Evolutionary conservation across 2,113 vertebrate species (phyloP).

Genomic region (Pleuronectes platessa): DNA sequence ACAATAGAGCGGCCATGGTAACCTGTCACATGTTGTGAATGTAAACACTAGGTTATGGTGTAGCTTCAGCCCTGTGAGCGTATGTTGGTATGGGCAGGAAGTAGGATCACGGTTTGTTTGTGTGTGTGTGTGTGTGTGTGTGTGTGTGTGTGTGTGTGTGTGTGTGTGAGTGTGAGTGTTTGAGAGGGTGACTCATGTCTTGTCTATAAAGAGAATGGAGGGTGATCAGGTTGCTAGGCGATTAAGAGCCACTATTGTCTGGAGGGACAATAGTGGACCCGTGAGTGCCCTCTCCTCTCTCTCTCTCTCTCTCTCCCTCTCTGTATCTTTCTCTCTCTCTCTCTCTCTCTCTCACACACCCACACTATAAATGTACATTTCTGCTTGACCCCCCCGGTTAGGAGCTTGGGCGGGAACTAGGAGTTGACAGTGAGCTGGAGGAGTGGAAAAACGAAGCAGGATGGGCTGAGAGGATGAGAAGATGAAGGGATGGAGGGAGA

Average conservation of each 20-base stretch:
- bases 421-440: constrained; percentile 51
- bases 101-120: background rate
- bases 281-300: constrained; percentile 61
- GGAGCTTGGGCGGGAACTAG: constrained; percentile 51
- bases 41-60: background rate
- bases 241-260: constrained; percentile 82
- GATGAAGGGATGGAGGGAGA: constrained; percentile 34
- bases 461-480: constrained; percentile 37
- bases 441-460: constrained; percentile 35
- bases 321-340: too few relatives aligned
- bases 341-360: constrained; percentile 15
- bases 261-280: constrained; percentile 75
- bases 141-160: background rate
- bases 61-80: constrained; percentile 19
- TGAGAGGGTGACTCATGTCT: constrained; percentile 77
- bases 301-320: constrained; percentile 38
- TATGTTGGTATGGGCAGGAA: background rate
- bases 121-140: background rate
- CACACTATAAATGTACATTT: constrained; percentile 46
- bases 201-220: constrained; percentile 76
- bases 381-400: constrained; percentile 38
- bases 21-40: constrained; percentile 17
- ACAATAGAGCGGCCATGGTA: background rate
- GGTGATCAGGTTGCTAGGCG: constrained; percentile 84
- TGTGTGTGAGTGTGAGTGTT: constrained; percentile 36